Evolutionary conservation across 2,797 vertebrate species (phyloP), one percentile per base, ranked within the genome.

Genomic region (Graptemys geographica): DNA sequence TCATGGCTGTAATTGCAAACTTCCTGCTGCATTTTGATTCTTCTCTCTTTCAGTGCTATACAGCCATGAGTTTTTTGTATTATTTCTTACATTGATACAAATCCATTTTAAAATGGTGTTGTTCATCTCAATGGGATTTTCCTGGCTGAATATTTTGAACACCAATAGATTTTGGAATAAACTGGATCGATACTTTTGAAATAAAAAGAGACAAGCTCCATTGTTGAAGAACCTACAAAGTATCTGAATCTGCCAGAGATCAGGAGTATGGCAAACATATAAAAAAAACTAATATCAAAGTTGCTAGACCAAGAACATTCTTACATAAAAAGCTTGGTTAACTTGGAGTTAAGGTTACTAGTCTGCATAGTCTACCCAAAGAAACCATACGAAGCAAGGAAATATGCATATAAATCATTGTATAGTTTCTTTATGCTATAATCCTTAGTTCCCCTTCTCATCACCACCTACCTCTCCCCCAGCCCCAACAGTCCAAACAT

Each of bases 1-100:
- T 19, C 21, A 7, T 88, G 88, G 92, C 52, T 91, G 65, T 83
- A 91, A 69, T 41, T 93, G 76, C 52, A 83, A 62, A 49, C 56
- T 59, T 81, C 86, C 83, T 84, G 52, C 47, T 84, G 91, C 47
- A 78, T 41, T 90, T 74, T 5, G 11, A 81, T 62, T 83, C 89
- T 72, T 92, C 52, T 44, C 83, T 37, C 18, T 57, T 28, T 37
- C 3, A 80, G n/a, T 74, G 83, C 27, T 0, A 0, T 9, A 51
- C 69, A 87, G 62, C 10, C 65, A 21, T 69, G 33, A 72, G 21
- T 10, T 37, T 23, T 72, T 72, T 41, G 37, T 41, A 25, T 41
- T 12, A 25, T 72, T 72, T 72, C n/a, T 72, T 72, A 41, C 23
- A 51, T 15, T 51, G 5, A 41, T 37, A 72, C 37, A 72, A 72